phyloP scores from a whole-genome alignment of 2,888 invertebrate species.

The Heliconius erato region DNA sequence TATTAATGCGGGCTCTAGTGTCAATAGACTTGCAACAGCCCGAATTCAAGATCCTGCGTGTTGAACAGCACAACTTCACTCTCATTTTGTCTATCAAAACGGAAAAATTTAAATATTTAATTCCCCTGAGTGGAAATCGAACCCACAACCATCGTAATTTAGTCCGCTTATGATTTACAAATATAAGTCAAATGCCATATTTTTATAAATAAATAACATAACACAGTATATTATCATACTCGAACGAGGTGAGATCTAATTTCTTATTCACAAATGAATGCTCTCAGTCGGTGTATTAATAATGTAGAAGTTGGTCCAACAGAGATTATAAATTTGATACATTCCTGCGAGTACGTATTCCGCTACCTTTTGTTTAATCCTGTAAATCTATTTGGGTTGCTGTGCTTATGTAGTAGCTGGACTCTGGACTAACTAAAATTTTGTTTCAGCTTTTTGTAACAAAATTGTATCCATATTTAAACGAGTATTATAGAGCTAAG shows the following conservation, averaged over 20 bases:
- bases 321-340: conserved; percentile 24
- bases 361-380: conserved; percentile 31
- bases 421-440: not conserved
- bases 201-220: not conserved
- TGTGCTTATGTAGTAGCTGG: not conserved
- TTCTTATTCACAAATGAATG: conserved; percentile 26
- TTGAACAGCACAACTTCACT: no score
- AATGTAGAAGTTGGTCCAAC: conserved; percentile 21
- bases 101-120: no score
- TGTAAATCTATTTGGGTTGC: conserved; percentile 9
- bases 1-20: no score
- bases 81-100: no score
- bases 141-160: no score
- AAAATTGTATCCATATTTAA: not conserved
- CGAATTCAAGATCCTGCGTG: no score
- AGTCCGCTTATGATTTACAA: no score
- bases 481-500: no score
- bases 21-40: no score
- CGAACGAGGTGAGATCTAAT: not conserved
- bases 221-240: not conserved
- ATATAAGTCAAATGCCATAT: no score
- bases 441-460: not conserved
- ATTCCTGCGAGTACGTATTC: not conserved
- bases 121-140: no score
- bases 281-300: conserved; percentile 8